A percentile compares a stretch with the other conserved stretches of the same genome.
These are phyloP conservation scores for Boulengeromyrus knoepffleri DNA, from an alignment of 2,113 vertebrate species.

Conservation along the genomic window DNA sequence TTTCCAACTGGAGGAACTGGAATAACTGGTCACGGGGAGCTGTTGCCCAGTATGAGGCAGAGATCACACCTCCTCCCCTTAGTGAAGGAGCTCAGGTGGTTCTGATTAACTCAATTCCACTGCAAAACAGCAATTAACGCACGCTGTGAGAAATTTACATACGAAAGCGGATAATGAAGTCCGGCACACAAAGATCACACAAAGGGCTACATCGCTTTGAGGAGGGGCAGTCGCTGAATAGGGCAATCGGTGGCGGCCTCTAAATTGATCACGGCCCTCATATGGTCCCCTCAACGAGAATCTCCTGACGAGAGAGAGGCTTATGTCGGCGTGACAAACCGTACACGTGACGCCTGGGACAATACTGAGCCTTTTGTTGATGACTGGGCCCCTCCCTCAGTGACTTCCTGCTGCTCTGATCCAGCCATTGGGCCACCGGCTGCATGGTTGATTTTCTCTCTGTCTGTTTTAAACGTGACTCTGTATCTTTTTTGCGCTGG, in stretches of 20 bases:
- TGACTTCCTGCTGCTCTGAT: background rate
- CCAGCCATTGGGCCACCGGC: background rate
- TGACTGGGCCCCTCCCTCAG: background rate
- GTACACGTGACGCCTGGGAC: background rate
- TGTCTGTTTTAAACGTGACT: background rate
- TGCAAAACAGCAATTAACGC: constrained; percentile 2
- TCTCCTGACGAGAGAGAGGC: background rate
- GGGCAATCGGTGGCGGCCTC: background rate
- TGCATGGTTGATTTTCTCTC: background rate
- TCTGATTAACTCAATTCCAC: constrained; percentile 4
- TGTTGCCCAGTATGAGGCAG: background rate
- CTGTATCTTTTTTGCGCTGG: background rate
- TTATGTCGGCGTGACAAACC: background rate
- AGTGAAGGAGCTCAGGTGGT: background rate
- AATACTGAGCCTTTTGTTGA: background rate
- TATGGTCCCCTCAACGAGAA: background rate
- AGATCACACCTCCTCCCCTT: background rate
- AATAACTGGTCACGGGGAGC: background rate
- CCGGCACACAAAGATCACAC: background rate
- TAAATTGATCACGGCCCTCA: background rate
- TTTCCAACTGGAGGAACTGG: background rate
- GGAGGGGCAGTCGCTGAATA: background rate
- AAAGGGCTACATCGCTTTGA: background rate
- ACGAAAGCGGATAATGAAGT: background rate
- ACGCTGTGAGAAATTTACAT: background rate